Conservation (phyloP, 1,140 invertebrate genomes). For the Dufourea novaeangliae region DNA sequence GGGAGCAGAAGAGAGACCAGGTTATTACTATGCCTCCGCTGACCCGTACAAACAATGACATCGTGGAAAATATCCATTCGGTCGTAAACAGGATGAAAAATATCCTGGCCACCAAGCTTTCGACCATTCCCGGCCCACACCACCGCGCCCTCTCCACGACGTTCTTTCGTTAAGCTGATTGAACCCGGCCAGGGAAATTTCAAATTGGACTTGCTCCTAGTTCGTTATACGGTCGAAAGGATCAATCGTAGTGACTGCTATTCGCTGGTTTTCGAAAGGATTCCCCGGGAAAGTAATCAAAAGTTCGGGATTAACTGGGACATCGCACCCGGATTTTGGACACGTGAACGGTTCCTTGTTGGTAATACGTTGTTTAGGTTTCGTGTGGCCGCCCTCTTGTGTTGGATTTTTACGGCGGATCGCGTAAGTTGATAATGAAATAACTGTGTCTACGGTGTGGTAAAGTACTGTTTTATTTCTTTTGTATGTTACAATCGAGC, state of each 20-base stretch:
- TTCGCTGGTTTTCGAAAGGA: constrained; percentile 44
- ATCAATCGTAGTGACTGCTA: constrained; percentile 43
- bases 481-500: background rate
- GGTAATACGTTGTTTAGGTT: background rate
- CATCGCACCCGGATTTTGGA: constrained; percentile 39
- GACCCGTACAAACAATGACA: constrained; percentile 69
- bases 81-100: constrained; percentile 64
- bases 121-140: no score
- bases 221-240: constrained; percentile 53
- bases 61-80: constrained; percentile 50
- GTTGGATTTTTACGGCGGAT: background rate
- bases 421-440: background rate
- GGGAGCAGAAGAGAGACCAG: constrained; percentile 29
- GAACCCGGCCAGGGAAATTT: constrained; percentile 47
- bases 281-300: constrained; percentile 45
- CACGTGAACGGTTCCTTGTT: constrained; percentile 35
- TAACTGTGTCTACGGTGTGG: background rate
- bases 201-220: constrained; percentile 51
- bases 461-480: background rate
- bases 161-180: constrained; percentile 64
- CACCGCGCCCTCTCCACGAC: constrained; percentile 1
- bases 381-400: background rate
- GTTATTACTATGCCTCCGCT: constrained; percentile 57
- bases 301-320: constrained; percentile 46
- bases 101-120: constrained; percentile 48